These are phyloP conservation scores for Hippocampus mohnikei DNA, from an alignment of 2,113 vertebrate genomes.

Conservation along the genomic window DNA sequence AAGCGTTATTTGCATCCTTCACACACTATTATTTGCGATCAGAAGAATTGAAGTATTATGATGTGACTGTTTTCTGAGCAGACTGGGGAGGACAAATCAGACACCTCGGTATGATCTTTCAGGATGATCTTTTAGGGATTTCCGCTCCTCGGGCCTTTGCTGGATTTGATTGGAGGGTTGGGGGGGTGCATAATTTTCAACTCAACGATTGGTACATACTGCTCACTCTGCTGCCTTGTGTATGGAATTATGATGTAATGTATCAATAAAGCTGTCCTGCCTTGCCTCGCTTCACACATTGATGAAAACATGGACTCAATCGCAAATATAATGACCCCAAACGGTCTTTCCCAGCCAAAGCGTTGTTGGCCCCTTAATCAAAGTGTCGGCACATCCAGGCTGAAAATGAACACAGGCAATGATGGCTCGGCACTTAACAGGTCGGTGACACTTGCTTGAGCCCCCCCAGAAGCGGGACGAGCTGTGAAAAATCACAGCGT, in stretches of 20 bases:
- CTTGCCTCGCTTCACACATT: not conserved
- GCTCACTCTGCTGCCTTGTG: no score
- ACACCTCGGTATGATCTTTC: no score
- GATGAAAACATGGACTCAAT: not conserved
- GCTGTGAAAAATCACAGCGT: not conserved
- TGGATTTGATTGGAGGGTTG: no score
- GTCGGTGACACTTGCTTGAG: not conserved
- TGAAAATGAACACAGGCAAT: slow-evolving; percentile 1
- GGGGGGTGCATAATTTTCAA: not conserved
- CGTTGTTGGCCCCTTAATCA: not conserved
- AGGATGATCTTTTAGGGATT: no score
- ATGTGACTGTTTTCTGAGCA: no score
- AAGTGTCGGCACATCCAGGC: not conserved
- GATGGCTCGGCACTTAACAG: not conserved
- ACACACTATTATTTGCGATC: no score
- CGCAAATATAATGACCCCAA: not conserved
- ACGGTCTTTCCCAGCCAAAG: not conserved
- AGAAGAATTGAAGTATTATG: no score
- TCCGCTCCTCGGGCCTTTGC: no score
- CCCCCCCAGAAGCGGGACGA: not conserved
- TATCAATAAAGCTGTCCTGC: no score
- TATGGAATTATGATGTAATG: no score
- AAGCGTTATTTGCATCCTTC: no score
- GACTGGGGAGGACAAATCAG: no score
- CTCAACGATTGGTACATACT: not conserved